Percentiles rank a stretch among this genome's conserved stretches.
These are phyloP conservation scores for Malurus melanocephalus DNA, from an alignment of 2,113 vertebrate species.

Conservation along the genomic window DNA sequence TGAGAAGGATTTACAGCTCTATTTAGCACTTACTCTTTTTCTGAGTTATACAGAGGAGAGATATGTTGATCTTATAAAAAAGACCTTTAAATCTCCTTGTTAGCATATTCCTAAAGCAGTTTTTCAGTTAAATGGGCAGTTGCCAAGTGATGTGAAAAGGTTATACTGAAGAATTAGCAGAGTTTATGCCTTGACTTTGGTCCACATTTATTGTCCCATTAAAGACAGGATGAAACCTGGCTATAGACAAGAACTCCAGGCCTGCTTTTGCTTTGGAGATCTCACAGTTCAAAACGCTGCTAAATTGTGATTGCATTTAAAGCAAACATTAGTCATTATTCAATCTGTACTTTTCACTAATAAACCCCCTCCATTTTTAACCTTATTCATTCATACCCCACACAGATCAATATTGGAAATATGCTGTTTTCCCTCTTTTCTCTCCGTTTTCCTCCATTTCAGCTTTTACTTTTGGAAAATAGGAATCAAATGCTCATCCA, in stretches of 20 bases:
- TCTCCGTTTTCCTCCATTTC: background rate
- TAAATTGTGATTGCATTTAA: background rate
- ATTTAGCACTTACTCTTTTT: background rate
- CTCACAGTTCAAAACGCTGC: background rate
- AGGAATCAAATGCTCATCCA: background rate
- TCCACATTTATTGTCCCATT: background rate
- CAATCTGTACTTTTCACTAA: background rate
- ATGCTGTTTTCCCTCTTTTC: background rate
- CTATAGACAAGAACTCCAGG: background rate
- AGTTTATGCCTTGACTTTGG: background rate
- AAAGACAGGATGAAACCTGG: background rate
- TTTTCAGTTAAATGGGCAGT: background rate
- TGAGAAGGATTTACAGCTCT: background rate
- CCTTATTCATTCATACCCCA: background rate
- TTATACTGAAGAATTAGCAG: background rate
- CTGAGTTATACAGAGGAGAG: background rate
- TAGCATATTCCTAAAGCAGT: background rate
- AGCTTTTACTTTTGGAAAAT: conserved; percentile 9
- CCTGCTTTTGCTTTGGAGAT: background rate
- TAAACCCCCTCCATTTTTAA: background rate
- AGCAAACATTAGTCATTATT: background rate
- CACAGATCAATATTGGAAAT: background rate
- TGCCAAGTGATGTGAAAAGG: background rate
- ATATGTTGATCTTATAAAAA: background rate
- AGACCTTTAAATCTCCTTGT: background rate